A percentile compares a stretch with the other conserved stretches of the same genome.
Evolutionary conservation across 2,113 vertebrate genomes (phyloP).

Genomic region (Rattus rattus): DNA sequence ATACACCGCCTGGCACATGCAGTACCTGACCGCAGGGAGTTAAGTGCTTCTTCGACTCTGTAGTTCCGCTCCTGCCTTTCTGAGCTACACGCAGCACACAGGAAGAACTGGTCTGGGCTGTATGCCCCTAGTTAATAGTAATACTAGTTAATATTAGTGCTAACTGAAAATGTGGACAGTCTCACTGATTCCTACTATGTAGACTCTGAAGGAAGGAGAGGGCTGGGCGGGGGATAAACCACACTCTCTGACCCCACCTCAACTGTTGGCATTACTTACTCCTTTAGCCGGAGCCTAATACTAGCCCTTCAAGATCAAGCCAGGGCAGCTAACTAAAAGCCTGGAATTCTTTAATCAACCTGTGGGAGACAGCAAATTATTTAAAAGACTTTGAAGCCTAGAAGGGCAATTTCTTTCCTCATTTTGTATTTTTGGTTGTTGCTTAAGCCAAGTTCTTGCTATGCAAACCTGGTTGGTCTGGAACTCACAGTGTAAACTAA

Average conservation of each 20-base stretch:
- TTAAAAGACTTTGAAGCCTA: neutral
- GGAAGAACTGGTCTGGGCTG: neutral
- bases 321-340: conserved; percentile 13
- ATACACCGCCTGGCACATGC: neutral
- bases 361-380: conserved; percentile 13
- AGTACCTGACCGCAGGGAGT: neutral
- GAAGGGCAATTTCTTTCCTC: conserved; percentile 9
- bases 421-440: neutral
- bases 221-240: neutral
- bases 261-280: neutral
- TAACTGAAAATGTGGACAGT: neutral
- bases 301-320: conserved; percentile 13
- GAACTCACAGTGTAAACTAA: neutral
- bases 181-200: neutral
- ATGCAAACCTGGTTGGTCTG: neutral
- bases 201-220: neutral
- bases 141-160: neutral
- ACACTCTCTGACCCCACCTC: neutral
- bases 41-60: neutral
- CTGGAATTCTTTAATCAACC: neutral
- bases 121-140: neutral
- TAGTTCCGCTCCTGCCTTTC: neutral
- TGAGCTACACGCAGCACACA: neutral
- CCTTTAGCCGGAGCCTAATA: neutral
- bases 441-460: neutral